Conservation (phyloP, 2,113 vertebrate genomes). For the Psittacula cyanocephala region DNA sequence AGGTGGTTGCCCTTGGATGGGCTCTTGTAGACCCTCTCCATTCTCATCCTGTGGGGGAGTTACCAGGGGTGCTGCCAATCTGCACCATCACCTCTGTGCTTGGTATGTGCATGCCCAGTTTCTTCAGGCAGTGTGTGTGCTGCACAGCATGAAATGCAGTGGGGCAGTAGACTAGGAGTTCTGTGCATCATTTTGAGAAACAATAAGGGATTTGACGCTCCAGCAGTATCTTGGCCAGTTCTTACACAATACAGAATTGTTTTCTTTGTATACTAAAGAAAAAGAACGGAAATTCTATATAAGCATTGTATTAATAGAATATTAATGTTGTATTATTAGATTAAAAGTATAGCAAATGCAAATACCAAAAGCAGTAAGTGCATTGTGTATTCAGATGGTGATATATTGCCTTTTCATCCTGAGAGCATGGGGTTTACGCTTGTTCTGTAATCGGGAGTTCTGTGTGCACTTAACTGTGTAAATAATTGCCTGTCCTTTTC, state of each 20-base stretch:
- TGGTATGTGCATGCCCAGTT: rapidly evolving
- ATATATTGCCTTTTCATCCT: background rate
- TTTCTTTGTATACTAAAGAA: background rate
- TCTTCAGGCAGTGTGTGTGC: background rate
- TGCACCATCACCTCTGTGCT: rapidly evolving
- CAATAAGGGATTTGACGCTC: background rate
- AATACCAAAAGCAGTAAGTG: background rate
- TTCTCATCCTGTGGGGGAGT: background rate
- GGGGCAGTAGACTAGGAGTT: background rate
- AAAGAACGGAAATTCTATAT: background rate
- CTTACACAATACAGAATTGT: background rate
- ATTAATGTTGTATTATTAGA: background rate
- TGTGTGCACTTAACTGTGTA: background rate
- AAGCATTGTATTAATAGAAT: background rate
- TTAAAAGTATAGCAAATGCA: background rate
- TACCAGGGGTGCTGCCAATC: background rate
- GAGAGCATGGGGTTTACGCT: background rate
- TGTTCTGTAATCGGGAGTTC: background rate
- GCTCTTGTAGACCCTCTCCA: background rate
- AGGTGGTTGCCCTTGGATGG: background rate
- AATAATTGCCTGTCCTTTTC: background rate
- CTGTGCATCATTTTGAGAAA: background rate
- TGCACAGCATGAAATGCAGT: rapidly evolving
- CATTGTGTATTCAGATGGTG: background rate
- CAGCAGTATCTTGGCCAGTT: background rate